Conservation (phyloP, 1,140 invertebrate genomes). For the Drosophila insularis region DNA sequence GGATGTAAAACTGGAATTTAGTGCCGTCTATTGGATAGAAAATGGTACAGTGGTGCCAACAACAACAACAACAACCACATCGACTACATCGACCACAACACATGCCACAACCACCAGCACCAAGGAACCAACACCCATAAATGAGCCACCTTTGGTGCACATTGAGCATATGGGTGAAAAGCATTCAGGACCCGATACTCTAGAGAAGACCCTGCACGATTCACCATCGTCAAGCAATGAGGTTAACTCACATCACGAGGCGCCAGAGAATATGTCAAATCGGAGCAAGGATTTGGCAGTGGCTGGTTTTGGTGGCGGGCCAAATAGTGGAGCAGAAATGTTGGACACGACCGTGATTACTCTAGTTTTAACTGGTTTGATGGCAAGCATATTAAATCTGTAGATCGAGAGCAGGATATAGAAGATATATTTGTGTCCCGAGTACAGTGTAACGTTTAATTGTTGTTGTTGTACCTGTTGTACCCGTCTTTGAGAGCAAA, state of each 20-base stretch:
- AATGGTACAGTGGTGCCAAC: slow-evolving; percentile 90
- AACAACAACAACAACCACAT: slow-evolving; percentile 88
- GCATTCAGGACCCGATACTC: slow-evolving; percentile 71
- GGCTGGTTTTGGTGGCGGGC: slow-evolving; percentile 58
- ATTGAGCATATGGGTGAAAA: slow-evolving; percentile 60
- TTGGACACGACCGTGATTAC: slow-evolving; percentile 8
- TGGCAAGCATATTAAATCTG: slow-evolving; percentile 50
- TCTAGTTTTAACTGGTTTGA: slow-evolving; percentile 30
- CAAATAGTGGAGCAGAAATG: slow-evolving; percentile 22
- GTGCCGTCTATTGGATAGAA: slow-evolving; percentile 88
- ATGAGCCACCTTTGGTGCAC: slow-evolving; percentile 79
- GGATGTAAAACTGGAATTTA: slow-evolving; percentile 87
- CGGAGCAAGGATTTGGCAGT: slow-evolving; percentile 58
- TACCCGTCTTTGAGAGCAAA: slow-evolving; percentile 75
- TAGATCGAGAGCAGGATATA: slow-evolving; percentile 43
- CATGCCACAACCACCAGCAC: slow-evolving; percentile 84
- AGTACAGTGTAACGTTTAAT: slow-evolving; percentile 79
- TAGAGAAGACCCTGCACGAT: slow-evolving; percentile 74
- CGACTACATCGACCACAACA: slow-evolving; percentile 88
- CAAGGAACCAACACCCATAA: slow-evolving; percentile 80
- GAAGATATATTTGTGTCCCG: slow-evolving; percentile 33
- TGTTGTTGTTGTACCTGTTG: slow-evolving; percentile 82
- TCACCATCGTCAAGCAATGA: slow-evolving; percentile 58
- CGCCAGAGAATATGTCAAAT: slow-evolving; percentile 72
- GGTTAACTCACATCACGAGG: slow-evolving; percentile 59